Percentiles rank a stretch among this genome's conserved stretches.
These are phyloP conservation scores for Drosophila multiciliata DNA, from an alignment of 2,888 invertebrate genomes.

Conservation along the genomic window DNA sequence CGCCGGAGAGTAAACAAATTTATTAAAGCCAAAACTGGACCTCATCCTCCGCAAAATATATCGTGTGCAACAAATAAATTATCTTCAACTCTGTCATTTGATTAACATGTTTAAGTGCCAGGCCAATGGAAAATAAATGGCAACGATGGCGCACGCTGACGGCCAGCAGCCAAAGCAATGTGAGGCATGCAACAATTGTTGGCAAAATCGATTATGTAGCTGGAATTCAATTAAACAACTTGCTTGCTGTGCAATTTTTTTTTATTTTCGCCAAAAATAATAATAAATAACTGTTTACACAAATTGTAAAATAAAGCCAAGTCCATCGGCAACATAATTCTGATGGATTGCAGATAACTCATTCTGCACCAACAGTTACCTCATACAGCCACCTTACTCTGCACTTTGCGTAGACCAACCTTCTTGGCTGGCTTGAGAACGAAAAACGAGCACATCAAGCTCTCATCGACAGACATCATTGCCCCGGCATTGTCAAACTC, in stretches of 20 bases:
- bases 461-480: slow-evolving; percentile 98
- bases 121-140: slow-evolving; percentile 61
- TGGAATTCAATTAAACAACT: not conserved
- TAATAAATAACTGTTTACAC: not conserved
- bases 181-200: slow-evolving; percentile 42
- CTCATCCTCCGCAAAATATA: slow-evolving; percentile 23
- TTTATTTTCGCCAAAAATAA: not conserved
- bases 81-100: slow-evolving; percentile 72
- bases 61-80: slow-evolving; percentile 73
- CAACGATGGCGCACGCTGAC: slow-evolving; percentile 22
- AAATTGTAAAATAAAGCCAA: not conserved
- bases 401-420: slow-evolving; percentile 47
- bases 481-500: slow-evolving; percentile 93
- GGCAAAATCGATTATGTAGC: not conserved
- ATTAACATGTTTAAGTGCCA: slow-evolving; percentile 68
- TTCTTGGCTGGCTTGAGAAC: slow-evolving; percentile 60
- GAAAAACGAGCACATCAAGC: slow-evolving; percentile 96
- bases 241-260: not conserved
- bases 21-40: slow-evolving; percentile 54
- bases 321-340: slow-evolving; percentile 30
- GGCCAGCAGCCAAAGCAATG: slow-evolving; percentile 22
- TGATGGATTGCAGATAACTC: slow-evolving; percentile 24
- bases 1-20: slow-evolving; percentile 58
- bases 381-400: slow-evolving; percentile 2
- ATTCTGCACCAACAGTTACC: not conserved